Conservation (phyloP, 2,888 invertebrate species). For the Seira sanloemensis region DNA sequence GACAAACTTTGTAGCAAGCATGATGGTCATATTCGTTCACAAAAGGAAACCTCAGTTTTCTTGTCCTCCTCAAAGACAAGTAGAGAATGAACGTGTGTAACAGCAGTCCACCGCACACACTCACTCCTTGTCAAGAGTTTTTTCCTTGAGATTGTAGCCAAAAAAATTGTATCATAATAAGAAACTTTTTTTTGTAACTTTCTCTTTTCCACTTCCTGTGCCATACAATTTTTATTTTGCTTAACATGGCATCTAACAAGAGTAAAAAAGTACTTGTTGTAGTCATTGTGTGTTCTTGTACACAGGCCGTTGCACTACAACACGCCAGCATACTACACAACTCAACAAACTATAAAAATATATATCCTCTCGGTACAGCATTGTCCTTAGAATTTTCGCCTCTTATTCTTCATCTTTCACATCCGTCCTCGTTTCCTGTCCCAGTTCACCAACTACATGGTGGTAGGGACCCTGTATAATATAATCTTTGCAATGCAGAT, state of each 20-base stretch:
- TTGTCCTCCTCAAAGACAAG: neutral
- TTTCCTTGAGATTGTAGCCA: conserved; percentile 20
- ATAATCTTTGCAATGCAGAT: neutral
- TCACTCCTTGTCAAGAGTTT: neutral
- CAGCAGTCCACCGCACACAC: conserved; percentile 17
- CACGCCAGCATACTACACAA: neutral
- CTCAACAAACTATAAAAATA: neutral
- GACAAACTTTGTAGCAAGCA: no score
- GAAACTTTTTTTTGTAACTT: conserved; percentile 16
- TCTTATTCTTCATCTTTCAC: neutral
- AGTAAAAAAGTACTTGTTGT: conserved; percentile 6
- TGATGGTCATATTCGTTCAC: no score
- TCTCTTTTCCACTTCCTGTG: neutral
- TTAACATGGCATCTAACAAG: neutral
- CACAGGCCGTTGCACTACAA: neutral
- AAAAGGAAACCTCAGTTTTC: no score
- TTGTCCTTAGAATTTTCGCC: neutral
- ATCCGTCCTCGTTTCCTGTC: neutral
- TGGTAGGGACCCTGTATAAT: neutral
- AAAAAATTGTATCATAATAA: conserved; percentile 6
- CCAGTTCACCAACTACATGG: neutral
- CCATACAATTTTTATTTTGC: neutral
- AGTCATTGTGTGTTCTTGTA: neutral
- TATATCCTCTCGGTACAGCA: neutral
- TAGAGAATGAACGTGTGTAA: neutral